Conservation (phyloP, 2,888 invertebrate genomes). For the Pterostichus niger region DNA sequence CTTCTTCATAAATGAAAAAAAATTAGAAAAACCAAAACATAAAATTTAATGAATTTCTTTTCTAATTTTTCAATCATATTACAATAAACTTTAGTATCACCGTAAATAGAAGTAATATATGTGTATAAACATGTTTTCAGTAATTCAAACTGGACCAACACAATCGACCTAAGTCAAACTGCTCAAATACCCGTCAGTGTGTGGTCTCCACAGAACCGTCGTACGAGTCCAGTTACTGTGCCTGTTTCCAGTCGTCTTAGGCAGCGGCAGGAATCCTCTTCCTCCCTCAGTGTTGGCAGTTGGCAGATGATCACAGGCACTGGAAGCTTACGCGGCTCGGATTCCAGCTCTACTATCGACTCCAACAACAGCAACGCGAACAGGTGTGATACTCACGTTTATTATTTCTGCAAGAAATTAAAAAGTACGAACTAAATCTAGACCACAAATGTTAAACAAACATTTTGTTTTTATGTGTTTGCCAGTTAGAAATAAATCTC, state of each 20-base stretch:
- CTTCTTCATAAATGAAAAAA: no score
- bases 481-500: no score
- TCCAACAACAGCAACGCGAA: slow-evolving; percentile 71
- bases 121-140: not conserved
- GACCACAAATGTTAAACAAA: no score
- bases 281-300: slow-evolving; percentile 80
- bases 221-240: slow-evolving; percentile 84
- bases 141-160: slow-evolving; percentile 60
- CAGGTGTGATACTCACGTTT: slow-evolving; percentile 64
- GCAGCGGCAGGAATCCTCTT: slow-evolving; percentile 82
- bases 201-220: slow-evolving; percentile 72
- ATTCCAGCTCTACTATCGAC: slow-evolving; percentile 74
- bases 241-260: slow-evolving; percentile 78
- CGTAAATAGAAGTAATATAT: no score
- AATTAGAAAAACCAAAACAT: no score
- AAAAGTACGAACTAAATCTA: not conserved
- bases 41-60: no score
- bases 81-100: no score
- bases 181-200: slow-evolving; percentile 69
- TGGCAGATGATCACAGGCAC: slow-evolving; percentile 86
- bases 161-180: slow-evolving; percentile 51
- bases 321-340: slow-evolving; percentile 82
- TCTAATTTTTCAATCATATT: no score
- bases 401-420: not conserved
- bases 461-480: no score